phyloP scores from a whole-genome alignment of 1,140 invertebrate genomes.

The Calephelis virginiensis region DNA sequence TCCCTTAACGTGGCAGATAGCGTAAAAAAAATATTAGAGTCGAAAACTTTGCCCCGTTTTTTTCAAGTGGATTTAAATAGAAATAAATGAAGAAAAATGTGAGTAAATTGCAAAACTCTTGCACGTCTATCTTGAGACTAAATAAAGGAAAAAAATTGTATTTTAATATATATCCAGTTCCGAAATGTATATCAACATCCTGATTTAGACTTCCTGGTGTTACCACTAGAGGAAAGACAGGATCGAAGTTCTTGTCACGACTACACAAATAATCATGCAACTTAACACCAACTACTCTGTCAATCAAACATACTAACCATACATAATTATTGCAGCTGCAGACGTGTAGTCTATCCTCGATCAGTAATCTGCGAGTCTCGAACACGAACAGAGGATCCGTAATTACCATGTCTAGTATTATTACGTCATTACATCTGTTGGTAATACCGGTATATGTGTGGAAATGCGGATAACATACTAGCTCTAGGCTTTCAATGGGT shows the following conservation, averaged over 20 bases:
- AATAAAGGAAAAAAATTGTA: too few species aligned
- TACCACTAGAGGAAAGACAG: slow-evolving; percentile 29
- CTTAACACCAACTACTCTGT: slow-evolving; percentile 34
- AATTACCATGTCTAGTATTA: slow-evolving; percentile 20
- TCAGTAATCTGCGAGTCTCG: slow-evolving; percentile 18
- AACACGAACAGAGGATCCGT: slow-evolving; percentile 17
- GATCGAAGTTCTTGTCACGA: slow-evolving; percentile 32
- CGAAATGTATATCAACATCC: too few species aligned
- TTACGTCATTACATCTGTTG: slow-evolving; percentile 11
- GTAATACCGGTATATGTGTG: slow-evolving; percentile 1
- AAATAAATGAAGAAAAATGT: too few species aligned
- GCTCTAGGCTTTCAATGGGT: too few species aligned
- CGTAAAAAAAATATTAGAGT: too few species aligned
- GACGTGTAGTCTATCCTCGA: slow-evolving; percentile 35
- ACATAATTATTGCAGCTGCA: slow-evolving; percentile 29
- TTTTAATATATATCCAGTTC: too few species aligned
- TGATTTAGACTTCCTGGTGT: slow-evolving; percentile 22
- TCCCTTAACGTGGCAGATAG: too few species aligned
- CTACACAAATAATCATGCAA: slow-evolving; percentile 28
- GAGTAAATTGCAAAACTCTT: too few species aligned
- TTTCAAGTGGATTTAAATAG: too few species aligned
- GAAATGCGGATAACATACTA: not conserved
- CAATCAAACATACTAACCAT: slow-evolving; percentile 35
- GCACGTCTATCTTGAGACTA: too few species aligned
- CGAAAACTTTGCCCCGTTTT: too few species aligned